Evolutionary conservation across 2,888 invertebrate species (phyloP).

Genomic region (Trichopria drosophilae): DNA sequence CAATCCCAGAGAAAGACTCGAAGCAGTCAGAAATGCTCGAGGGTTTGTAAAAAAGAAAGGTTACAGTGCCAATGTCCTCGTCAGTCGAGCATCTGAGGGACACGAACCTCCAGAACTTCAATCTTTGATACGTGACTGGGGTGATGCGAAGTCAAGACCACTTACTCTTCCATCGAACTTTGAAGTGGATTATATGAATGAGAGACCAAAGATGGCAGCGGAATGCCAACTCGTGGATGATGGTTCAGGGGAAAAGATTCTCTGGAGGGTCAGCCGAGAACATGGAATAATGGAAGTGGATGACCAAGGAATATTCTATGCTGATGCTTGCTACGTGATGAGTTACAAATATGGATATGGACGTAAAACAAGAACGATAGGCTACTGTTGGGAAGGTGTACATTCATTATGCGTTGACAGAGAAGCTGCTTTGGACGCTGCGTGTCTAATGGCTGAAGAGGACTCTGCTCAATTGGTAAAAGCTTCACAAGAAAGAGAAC

Average conservation of each 20-base stretch:
- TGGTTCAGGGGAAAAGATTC: conserved; percentile 76
- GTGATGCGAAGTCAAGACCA: conserved; percentile 51
- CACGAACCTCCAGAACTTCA: conserved; percentile 86
- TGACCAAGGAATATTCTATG: conserved; percentile 51
- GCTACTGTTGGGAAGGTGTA: conserved; percentile 66
- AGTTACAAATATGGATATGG: conserved; percentile 76
- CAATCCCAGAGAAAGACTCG: conserved; percentile 73
- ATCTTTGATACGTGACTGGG: conserved; percentile 76
- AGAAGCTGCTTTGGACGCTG: conserved; percentile 69
- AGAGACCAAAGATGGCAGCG: conserved; percentile 81
- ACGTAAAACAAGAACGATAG: conserved; percentile 48
- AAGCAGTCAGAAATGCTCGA: conserved; percentile 86
- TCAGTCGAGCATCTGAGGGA: conserved; percentile 77
- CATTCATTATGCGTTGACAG: conserved; percentile 76
- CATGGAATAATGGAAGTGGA: conserved; percentile 50
- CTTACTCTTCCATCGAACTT: conserved; percentile 72
- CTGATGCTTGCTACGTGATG: conserved; percentile 65
- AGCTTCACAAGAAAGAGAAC: conserved; percentile 87
- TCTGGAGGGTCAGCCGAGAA: conserved; percentile 72
- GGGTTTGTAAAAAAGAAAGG: conserved; percentile 86
- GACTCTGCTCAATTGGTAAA: conserved; percentile 64
- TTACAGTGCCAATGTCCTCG: conserved; percentile 74
- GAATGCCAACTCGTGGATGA: conserved; percentile 89
- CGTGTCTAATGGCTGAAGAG: conserved; percentile 60
- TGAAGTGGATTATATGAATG: conserved; percentile 79